Base-by-base conservation (phyloP, 2,113 vertebrate species). In the Jaculus jaculus region DNA sequence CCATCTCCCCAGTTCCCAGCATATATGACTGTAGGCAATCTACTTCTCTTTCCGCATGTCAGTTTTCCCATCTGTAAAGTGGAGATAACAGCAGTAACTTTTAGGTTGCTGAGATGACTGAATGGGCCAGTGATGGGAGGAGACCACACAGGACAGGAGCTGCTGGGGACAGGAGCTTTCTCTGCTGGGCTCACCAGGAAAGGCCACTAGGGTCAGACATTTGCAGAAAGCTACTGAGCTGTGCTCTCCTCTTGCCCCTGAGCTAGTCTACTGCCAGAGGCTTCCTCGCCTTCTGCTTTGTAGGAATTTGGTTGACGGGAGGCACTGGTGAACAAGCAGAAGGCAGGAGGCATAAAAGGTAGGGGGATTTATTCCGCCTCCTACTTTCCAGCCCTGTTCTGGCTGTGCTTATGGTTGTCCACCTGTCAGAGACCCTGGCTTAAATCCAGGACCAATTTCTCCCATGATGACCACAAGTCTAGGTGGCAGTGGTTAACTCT, bases 401-500 rank as follows among this genome's bases (percentile, higher is more conserved):
- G 30, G 37, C 32, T 63, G 77, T 39, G 30, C 30, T 61, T 37
- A 39, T 12, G 11, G 30, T 69, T 26, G 2, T 32, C 82, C 26
- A 34, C 24, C 12, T 72, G 58, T 23, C 34, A 51, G 66, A 68
- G 34, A 80, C 28, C 47, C 42, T 7, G 6, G 42, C 21, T 34
- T 61, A 61, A 30, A 4, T 24, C 77, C 11, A 32, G 63, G 26
- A 26, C 34, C 42, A 1, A 2, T 32, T 54, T 26, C 60, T 28
- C 24, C 6, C 6, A 3, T 16, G 0, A 4, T 13, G n/a, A 54
- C 30, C 18, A 47, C 18, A 39, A 68, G 74, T 24, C 65, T 30
- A 11, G 13, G 72, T 23, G 20, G 61, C 3, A 3, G 15, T 0
- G 1, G 37, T 24, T 17, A 6, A 13, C 2, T 12, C 5, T 26